A percentile compares a stretch with the other conserved stretches of the same genome.
Evolutionary conservation across 2,797 vertebrate species (phyloP).

Genomic region (Cheirogaleus major): DNA sequence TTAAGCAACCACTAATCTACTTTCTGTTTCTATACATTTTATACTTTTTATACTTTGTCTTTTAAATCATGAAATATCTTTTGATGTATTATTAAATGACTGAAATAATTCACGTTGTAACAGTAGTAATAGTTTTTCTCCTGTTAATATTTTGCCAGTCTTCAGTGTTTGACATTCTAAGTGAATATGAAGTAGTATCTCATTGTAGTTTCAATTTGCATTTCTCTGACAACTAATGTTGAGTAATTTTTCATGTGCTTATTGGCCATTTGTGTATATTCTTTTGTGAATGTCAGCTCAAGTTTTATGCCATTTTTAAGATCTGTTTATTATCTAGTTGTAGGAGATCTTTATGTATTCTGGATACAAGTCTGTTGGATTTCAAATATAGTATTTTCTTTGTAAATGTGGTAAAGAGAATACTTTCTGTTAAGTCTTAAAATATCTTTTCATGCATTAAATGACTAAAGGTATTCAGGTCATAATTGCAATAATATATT

Average conservation of each 20-base stretch:
- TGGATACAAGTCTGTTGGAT: not conserved
- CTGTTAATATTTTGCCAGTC: not conserved
- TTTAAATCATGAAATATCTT: conserved; percentile 16
- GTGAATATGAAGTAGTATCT: not conserved
- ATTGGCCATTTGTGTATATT: not conserved
- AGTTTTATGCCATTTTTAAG: not conserved
- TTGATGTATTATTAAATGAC: not conserved
- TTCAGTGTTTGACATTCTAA: not conserved
- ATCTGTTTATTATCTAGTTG: not conserved
- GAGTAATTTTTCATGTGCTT: not conserved
- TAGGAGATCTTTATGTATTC: not conserved
- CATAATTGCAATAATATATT: not conserved
- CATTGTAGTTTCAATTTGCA: not conserved
- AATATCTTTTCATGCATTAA: not conserved
- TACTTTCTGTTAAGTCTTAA: not conserved
- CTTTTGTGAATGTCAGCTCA: not conserved
- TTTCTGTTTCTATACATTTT: not conserved
- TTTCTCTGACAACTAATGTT: not conserved
- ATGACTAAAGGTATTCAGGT: not conserved
- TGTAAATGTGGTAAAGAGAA: not conserved
- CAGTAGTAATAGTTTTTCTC: not conserved
- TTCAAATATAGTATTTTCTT: not conserved
- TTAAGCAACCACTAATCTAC: not conserved
- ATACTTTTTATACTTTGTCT: not conserved
- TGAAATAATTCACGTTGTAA: not conserved